These are phyloP conservation scores for Calyptomena viridis DNA, from an alignment of 2,113 vertebrate species.

Conservation along the genomic window DNA sequence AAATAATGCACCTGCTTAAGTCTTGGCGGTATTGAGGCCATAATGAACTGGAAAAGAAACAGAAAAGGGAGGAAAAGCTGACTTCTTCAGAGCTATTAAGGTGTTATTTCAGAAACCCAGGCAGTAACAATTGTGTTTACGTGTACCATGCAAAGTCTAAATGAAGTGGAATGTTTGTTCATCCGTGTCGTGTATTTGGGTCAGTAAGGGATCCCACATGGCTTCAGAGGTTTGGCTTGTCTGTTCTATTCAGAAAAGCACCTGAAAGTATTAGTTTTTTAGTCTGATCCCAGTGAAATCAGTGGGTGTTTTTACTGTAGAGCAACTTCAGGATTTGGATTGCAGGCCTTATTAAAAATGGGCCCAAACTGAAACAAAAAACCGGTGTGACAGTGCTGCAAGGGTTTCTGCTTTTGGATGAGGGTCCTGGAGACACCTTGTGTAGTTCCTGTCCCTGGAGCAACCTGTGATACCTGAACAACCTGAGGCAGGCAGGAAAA, in stretches of 20 bases:
- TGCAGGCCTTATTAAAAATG: background rate
- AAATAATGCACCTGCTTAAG: slow-evolving; percentile 13
- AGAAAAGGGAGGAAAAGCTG: background rate
- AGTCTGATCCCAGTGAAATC: background rate
- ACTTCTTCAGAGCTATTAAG: background rate
- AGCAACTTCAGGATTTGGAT: background rate
- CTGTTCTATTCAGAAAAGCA: background rate
- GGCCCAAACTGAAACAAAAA: background rate
- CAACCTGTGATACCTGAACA: background rate
- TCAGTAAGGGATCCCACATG: background rate
- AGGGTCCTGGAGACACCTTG: background rate
- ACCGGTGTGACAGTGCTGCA: background rate
- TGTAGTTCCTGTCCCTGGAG: background rate
- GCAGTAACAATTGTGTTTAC: background rate
- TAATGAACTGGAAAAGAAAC: background rate
- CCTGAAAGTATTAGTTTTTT: slow-evolving; percentile 9
- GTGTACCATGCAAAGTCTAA: background rate
- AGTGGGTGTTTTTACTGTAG: background rate
- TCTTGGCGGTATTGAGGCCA: background rate
- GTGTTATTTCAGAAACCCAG: background rate
- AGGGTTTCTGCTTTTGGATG: background rate
- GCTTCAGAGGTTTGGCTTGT: slow-evolving; percentile 5
- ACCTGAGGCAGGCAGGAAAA: background rate
- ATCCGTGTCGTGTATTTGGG: background rate
- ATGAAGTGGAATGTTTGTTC: background rate